Base-by-base conservation (phyloP, 2,113 vertebrate species). In the Cebidichthys violaceus region DNA sequence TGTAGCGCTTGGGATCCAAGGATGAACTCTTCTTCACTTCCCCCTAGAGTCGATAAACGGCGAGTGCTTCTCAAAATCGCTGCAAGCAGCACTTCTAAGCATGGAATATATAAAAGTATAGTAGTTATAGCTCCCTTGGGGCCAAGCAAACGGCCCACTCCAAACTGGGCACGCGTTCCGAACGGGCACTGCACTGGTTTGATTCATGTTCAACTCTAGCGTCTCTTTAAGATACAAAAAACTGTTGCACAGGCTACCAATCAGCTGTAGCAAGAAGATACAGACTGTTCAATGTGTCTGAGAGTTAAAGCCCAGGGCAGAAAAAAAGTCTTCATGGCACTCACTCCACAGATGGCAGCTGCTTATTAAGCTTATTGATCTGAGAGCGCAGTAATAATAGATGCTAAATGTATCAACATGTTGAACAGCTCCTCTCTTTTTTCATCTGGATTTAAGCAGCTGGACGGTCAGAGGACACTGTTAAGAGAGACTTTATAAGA, bases 351-450 rank as follows among this genome's bases (percentile, higher is more conserved):
- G 7, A 22, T 70, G 27, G 5, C 68, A 68, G 62, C 43, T 79
- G 70, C 75, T 41, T 35, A 75, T 79, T 69, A 69, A 68, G 35
- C 27, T 11, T 43, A 68, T 65, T 69, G 75, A 73, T 75, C 45
- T 39, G 45, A 75, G 76, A 47, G 70, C 45, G 24, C 37, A 50
- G 68, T 27, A 52, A 50, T 61, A 60, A 73, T 33, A 61, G 20
- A 77, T 61, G n/a, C 39, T 9, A 45, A 79, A 65, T 67, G 47
- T 52, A 67, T 76, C 61, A 66, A 65, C 33, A 60, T 57, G 29
- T 45, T 41, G 27, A 66, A 61, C 78, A 69, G 55, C 45, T 77
- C 61, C 37, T 65, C 22, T 41, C 4, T 39, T 41, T 41, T 35
- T 0, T 59, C 55, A 14, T 29, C 55, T 59, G 55, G 54, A 27